Evolutionary conservation across 2,888 invertebrate genomes (phyloP), one percentile per base, ranked within the genome.

Genomic region (Stenichneumon culpator): DNA sequence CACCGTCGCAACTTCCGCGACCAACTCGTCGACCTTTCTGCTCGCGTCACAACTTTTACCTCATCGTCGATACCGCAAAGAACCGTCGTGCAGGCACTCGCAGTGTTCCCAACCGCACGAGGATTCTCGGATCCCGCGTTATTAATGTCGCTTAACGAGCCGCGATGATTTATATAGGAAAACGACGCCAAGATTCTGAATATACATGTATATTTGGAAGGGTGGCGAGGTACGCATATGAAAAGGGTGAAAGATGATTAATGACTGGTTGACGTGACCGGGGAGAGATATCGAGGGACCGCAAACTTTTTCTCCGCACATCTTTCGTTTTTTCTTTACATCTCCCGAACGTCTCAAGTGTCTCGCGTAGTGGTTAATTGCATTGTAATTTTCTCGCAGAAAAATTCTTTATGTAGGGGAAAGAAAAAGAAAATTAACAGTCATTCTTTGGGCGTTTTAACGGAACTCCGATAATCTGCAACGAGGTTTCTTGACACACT

Each of bases 71-170:
- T 39, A 39, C 39, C 39, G 39, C 39, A 11, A 22, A 22, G 16
- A 36, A 14, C 3, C 36, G n/a, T 25, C 6, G 57, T 25, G 47
- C 39, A 14, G 47, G 28, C 68, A 68, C 32, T 39, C 74, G 47
- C 28, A 28, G 47, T 25, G 73, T 11, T 47, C 36, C n/a, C 52
- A 60, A 77, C 54, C 32, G 65, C 67, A 57, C 39, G 75, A 73
- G 32, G 25, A 82, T 50, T 68, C 32, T 7, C 25, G n/a, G 52
- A 32, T 36, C n/a, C 67, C 32, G 47, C 73, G 67, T 86, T 83
- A 79, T 87, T 83, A 85, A 83, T 78, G 82, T 85, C 83, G 82
- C 67, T 83, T 78, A 82, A 83, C 79, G 83, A 85, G 83, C 80
- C 60, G 67, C 67, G 79, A 85, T 86, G 82, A 85, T 87, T 85